Base-by-base conservation (phyloP, 1,140 invertebrate species). In the Drosophila carrolli region DNA sequence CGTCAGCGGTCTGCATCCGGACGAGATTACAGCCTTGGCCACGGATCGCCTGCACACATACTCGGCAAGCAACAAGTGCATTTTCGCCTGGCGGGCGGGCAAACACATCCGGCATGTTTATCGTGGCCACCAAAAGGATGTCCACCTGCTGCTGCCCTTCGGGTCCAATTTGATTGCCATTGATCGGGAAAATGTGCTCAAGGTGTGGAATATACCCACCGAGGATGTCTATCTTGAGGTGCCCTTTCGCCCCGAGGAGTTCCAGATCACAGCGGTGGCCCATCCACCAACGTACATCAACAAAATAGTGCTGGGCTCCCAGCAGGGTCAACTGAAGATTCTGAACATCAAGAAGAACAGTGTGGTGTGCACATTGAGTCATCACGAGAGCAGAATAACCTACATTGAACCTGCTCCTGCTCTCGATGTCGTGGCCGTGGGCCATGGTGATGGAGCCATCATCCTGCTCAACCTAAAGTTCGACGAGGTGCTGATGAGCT, bases 201-300 rank as follows among this genome's bases (percentile, higher is more conserved):
- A 95, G 93, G 93, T 98, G 14, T 99, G 97, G 97, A 95, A 98
- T 91, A 96, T 98, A 1, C 95, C 96, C 77, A 94, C 94, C 0
- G 96, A 97, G 92, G 94, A 95, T 51, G 82, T 95, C 13, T 93
- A 95, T 78, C 79, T 95, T 23, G 95, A 97, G 77, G 89, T 97
- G 0, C 93, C 93, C n/a, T 98, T 98, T 90, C 94, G 95, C 72
- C 93, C 94, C n/a, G 91, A 94, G 0, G 92, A 92, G 13, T 98
- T 99, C 91, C 93, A 95, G 82, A 95, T 99, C 10, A 95, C 96
- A 0, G 93, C 96, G 0, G 71, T 98, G 1, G 93, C 96, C 50
- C 98, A 99, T 94, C 98, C 98, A 2, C 95, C 94, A 47, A 98
- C 98, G 0, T 99, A 99, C 90, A 92, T 98, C 2, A 99, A 99